Evolutionary conservation across 2,888 invertebrate genomes (phyloP), one percentile per base, ranked within the genome.

Genomic region (Gymnoscelis rufifasciata): DNA sequence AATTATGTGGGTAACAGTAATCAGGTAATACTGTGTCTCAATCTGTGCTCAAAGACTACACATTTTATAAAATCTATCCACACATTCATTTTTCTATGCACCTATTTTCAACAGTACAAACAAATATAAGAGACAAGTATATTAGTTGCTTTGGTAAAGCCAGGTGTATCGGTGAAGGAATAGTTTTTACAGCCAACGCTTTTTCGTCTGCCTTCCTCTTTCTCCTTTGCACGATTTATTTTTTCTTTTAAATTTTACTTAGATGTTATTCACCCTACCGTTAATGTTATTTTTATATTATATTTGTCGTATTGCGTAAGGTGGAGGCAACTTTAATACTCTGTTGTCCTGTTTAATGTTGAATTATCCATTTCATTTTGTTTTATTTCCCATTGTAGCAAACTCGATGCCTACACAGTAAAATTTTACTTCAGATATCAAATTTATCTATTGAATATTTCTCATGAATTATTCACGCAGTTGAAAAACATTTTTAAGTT

Each of bases 281-380:
- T 19, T 19, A 19, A 3, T 19, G 5, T 19, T 19, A 19, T 19
- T 19, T 3, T 19, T 19, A 19, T 19, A n/a, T n/a, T n/a, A n/a
- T n/a, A n/a, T 19, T 19, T 19, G 19, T 19, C 2, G 10, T 30
- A 30, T 37, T 50, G 52, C 47, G 51, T 55, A 54, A 49, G 66
- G 62, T 70, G 62, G 56, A 54, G 62, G 67, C 47, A 56, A 57
- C 49, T 57, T 54, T 39, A 51, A 51, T 48, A 49, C 50, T 33
- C 24, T 47, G 50, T 52, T 57, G 55, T 57, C 46, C 19, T 39
- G 29, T 51, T 30, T 15, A 38, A 33, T 47, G 19, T 40, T 28
- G 5, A 19, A 19, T 19, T 3, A 19, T 19, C 29, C 28, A 28
- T 40, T 19, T 19, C 7, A 23, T 35, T 19, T 15, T 33, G 29